Evolutionary conservation across 2,797 vertebrate species (phyloP).

Genomic region (Rhinella marina): DNA sequence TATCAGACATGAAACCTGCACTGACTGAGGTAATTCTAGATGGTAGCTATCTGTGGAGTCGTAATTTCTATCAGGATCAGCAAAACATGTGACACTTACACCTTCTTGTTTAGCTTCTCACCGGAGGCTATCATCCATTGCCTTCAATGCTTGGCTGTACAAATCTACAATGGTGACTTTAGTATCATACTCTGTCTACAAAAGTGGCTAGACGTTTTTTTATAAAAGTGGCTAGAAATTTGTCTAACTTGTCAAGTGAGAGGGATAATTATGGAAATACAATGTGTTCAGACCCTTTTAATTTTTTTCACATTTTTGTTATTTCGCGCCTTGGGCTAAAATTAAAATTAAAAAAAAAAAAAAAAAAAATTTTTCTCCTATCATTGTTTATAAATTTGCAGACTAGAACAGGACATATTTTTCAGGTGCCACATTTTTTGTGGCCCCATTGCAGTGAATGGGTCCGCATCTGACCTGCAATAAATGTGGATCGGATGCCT

Average conservation of each 20-base stretch:
- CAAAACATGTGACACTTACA: slow-evolving; percentile 7
- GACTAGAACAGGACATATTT: too few relatives aligned
- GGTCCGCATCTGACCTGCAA: too few relatives aligned
- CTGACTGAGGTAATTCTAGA: neutral
- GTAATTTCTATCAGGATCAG: slow-evolving; percentile 1
- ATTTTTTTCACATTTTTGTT: too few relatives aligned
- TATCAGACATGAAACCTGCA: slow-evolving; percentile 17
- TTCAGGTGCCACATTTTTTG: too few relatives aligned
- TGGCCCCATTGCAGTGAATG: too few relatives aligned
- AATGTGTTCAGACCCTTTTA: neutral
- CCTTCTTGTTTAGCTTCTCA: neutral
- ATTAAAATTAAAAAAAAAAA: too few relatives aligned
- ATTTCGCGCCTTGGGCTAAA: too few relatives aligned
- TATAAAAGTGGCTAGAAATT: neutral
- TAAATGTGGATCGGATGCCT: too few relatives aligned
- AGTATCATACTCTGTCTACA: neutral
- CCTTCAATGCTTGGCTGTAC: neutral
- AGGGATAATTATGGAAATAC: neutral
- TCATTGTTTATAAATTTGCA: too few relatives aligned
- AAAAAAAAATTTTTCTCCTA: too few relatives aligned
- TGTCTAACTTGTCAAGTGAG: neutral
- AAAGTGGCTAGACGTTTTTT: neutral
- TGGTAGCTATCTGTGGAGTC: slow-evolving; percentile 4
- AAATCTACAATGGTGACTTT: neutral
- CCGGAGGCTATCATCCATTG: neutral